Conservation (phyloP, 1,140 invertebrate genomes). For the Caenorhabditis briggsae region DNA sequence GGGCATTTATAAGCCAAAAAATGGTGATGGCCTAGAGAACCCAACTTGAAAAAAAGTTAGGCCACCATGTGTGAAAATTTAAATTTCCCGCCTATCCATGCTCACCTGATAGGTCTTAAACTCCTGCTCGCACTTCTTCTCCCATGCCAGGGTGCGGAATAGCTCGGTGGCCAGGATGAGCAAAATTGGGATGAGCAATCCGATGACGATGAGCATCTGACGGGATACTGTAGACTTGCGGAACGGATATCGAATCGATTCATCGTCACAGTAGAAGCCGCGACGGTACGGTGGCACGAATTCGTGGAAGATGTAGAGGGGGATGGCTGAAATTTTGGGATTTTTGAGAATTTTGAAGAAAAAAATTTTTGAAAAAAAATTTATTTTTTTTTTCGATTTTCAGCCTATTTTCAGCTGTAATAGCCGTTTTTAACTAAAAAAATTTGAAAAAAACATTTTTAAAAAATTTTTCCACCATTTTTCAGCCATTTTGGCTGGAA, state of each 20-base stretch:
- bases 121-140: slow-evolving; percentile 67
- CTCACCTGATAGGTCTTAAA: slow-evolving; percentile 73
- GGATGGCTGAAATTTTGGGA: slow-evolving; percentile 67
- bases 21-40: too few species aligned
- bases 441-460: too few species aligned
- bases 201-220: slow-evolving; percentile 81
- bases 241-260: slow-evolving; percentile 87
- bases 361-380: too few species aligned
- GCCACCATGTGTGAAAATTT: not conserved
- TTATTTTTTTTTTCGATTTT: too few species aligned
- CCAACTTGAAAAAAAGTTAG: too few species aligned
- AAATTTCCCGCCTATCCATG: not conserved
- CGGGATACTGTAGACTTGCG: slow-evolving; percentile 84
- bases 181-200: slow-evolving; percentile 71
- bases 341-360: not conserved
- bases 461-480: not conserved
- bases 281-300: slow-evolving; percentile 84
- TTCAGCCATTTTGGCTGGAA: slow-evolving; percentile 12
- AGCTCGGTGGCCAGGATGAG: slow-evolving; percentile 74
- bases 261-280: slow-evolving; percentile 95
- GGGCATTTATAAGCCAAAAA: too few species aligned
- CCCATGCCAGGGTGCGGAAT: slow-evolving; percentile 74
- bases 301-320: slow-evolving; percentile 75
- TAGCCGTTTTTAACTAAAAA: too few species aligned
- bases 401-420: too few species aligned